Evolutionary conservation across 2,888 invertebrate genomes (phyloP).

Genomic region (Adela reaumurella): DNA sequence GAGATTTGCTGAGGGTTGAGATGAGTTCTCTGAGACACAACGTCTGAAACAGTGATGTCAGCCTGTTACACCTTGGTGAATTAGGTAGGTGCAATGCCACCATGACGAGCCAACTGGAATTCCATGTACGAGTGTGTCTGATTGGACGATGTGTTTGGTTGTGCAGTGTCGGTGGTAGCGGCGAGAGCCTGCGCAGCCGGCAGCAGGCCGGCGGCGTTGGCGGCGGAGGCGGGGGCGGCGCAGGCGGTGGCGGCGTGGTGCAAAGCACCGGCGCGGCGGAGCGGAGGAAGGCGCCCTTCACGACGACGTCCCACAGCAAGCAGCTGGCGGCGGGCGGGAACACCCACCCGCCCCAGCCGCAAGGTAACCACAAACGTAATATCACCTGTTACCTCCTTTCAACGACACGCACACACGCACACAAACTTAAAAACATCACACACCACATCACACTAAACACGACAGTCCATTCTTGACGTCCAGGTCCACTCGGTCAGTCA

Average conservation of each 20-base stretch:
- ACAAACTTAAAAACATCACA: background rate
- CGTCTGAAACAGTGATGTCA: too few relatives aligned
- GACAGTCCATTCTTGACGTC: too few relatives aligned
- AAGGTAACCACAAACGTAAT: constrained; percentile 54
- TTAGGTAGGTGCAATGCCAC: too few relatives aligned
- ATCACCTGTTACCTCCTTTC: constrained; percentile 31
- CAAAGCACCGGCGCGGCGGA: constrained; percentile 27
- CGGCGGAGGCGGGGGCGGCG: constrained; percentile 28
- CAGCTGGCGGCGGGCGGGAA: constrained; percentile 76
- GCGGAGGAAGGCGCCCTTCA: constrained; percentile 41
- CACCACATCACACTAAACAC: background rate
- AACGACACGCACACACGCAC: background rate
- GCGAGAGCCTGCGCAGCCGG: constrained; percentile 24
- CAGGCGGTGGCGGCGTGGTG: constrained; percentile 44
- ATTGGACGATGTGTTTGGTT: background rate
- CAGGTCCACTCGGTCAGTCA: too few relatives aligned
- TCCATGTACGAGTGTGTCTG: too few relatives aligned
- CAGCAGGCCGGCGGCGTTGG: constrained; percentile 20
- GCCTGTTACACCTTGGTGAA: too few relatives aligned
- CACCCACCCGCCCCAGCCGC: constrained; percentile 64
- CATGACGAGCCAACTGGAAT: too few relatives aligned
- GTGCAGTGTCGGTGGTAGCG: constrained; percentile 46
- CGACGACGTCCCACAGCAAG: constrained; percentile 80
- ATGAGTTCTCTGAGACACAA: too few relatives aligned
- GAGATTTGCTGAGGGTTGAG: too few relatives aligned